These are phyloP conservation scores for Lepus americanus DNA, from an alignment of 2,113 vertebrate species.

Conservation along the genomic window DNA sequence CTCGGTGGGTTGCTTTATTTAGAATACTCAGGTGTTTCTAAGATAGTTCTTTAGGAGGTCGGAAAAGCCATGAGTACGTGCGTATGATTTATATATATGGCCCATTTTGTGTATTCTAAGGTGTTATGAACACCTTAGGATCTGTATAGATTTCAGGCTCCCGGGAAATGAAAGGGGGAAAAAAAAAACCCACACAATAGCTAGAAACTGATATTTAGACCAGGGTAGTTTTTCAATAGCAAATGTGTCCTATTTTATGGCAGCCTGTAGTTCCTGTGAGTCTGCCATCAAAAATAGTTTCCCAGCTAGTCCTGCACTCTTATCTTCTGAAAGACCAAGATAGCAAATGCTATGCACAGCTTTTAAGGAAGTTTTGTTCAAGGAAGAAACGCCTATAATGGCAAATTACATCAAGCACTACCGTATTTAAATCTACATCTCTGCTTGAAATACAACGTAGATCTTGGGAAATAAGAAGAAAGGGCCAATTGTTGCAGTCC, in stretches of 20 bases:
- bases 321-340: slow-evolving; percentile 39
- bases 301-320: rapidly evolving
- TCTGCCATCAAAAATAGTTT: slow-evolving; percentile 60
- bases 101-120: slow-evolving; percentile 48
- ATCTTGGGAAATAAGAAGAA: not conserved
- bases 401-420: not conserved
- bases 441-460: slow-evolving; percentile 63
- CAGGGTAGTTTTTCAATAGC: not conserved
- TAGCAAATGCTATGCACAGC: not conserved
- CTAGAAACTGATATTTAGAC: not conserved
- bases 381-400: not conserved
- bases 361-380: slow-evolving; percentile 53
- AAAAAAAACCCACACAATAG: not conserved
- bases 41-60: slow-evolving; percentile 31
- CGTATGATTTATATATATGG: slow-evolving; percentile 42
- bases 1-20: not conserved
- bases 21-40: slow-evolving; percentile 56
- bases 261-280: not conserved
- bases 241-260: not conserved
- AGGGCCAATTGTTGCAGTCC: not conserved
- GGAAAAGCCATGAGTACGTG: not conserved
- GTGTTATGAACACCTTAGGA: slow-evolving; percentile 2
- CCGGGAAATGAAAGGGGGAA: not conserved
- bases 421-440: not conserved
- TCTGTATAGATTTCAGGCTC: not conserved